Base-by-base conservation (phyloP, 2,113 vertebrate genomes). In the Clarias magur region DNA sequence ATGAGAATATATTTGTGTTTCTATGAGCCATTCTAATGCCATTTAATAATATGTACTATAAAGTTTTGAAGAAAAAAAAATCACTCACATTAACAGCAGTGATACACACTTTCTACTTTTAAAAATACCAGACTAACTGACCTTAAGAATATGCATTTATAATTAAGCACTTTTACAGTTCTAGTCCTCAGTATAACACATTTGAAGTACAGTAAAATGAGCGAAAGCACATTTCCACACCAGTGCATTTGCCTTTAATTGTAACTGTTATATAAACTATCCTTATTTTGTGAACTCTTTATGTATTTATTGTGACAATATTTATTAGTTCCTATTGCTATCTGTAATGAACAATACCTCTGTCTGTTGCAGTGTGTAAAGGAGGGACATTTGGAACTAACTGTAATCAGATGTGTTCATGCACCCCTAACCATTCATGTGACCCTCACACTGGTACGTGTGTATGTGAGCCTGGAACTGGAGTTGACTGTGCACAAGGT, bases 381-480 rank as follows among this genome's bases (percentile, higher is more conserved):
- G 60, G 92, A 0, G 92, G 95, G 0, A 93, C 92, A 1, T 96
- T 95, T 0, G 96, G 96, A 2, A 87, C 92, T 0, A 94, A 90
- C 84, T 96, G 96, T 0, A 72, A 92, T 8, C 95, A 95, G 89
- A 91, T 89, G 75, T 96, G 96, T 86, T 94, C 57, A 17, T 96
- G 96, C 72, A 87, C 93, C 0, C 79, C 91, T 81, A 93, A 93
- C 3, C 86, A 88, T 84, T 79, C 91, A 57, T 96, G 96, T 9
- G 92, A 96, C 91, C 93, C 94, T 0, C 82, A 89, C 16, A 94
- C 90, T 0, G 96, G 96, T n/a, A 90, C 83, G 0, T 96, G 96
- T 85, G 82, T 93, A 25, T 96, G 96, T 23, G 86, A 92, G 5
- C 80, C 89, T 38, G 53, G 16, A 15, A 65, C 0, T 83, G 93